Evolutionary conservation across 2,888 invertebrate genomes (phyloP).

Genomic region (Oscheius myriophilus): DNA sequence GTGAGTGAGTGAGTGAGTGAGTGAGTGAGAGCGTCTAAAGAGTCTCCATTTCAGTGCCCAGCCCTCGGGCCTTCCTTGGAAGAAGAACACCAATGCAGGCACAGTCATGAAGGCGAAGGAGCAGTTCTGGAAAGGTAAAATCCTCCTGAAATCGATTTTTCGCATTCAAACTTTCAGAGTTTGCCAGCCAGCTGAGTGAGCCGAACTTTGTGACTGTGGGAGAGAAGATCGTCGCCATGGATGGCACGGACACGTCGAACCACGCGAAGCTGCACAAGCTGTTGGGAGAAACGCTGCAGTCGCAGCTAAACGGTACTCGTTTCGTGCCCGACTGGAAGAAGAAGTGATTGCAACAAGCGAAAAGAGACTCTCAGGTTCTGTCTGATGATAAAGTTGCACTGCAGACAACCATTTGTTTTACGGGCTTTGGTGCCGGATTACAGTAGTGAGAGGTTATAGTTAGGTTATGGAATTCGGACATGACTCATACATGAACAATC

Average conservation of each 20-base stretch:
- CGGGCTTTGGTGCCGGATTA: too few species aligned
- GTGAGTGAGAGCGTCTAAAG: too few species aligned
- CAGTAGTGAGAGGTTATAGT: too few species aligned
- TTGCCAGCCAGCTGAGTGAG: slow-evolving; percentile 2
- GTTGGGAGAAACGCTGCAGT: not conserved
- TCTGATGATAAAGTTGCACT: too few species aligned
- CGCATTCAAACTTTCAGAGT: too few species aligned
- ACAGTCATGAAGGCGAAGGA: slow-evolving; percentile 4
- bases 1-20: too few species aligned
- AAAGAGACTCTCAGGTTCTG: too few species aligned
- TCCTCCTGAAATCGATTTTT: too few species aligned
- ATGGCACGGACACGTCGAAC: not conserved
- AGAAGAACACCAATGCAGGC: not conserved
- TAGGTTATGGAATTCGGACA: too few species aligned
- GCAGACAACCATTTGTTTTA: too few species aligned
- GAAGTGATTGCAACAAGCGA: not conserved
- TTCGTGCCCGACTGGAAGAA: slow-evolving; percentile 21
- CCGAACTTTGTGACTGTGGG: not conserved
- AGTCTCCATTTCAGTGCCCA: not conserved
- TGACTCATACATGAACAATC: too few species aligned
- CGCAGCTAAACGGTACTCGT: slow-evolving; percentile 5
- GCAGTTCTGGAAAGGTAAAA: slow-evolving; percentile 18
- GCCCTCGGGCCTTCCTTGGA: slow-evolving; percentile 8
- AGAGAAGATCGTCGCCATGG: not conserved
- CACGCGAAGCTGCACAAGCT: not conserved